These are phyloP conservation scores for Rhinopomastus cyanomelas DNA, from an alignment of 2,113 vertebrate species.

Conservation along the genomic window DNA sequence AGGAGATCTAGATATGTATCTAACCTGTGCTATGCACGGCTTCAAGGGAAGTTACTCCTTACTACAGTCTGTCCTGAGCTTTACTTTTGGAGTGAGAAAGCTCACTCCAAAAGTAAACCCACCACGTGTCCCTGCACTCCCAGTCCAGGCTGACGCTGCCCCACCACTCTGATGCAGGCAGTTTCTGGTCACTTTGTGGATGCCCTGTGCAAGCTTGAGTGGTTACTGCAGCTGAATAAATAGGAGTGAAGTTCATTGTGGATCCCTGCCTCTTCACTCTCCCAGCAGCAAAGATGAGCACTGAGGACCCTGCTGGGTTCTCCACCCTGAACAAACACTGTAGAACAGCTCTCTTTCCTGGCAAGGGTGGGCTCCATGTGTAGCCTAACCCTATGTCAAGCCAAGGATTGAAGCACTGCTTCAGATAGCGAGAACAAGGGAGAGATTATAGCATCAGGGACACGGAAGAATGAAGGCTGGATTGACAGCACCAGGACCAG, in stretches of 20 bases:
- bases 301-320: not conserved
- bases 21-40: not conserved
- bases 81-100: not conserved
- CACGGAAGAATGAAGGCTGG: not conserved
- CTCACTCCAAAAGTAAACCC: not conserved
- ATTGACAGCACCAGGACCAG: not conserved
- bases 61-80: not conserved
- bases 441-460: not conserved
- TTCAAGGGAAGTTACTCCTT: not conserved
- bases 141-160: not conserved
- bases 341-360: not conserved
- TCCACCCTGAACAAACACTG: constrained; percentile 13
- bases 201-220: not conserved
- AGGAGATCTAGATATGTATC: not conserved
- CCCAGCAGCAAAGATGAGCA: constrained; percentile 16
- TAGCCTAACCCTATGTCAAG: not conserved
- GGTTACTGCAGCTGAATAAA: constrained; percentile 59
- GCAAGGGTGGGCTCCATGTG: not conserved
- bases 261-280: not conserved
- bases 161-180: not conserved
- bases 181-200: not conserved
- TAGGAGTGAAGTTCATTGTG: not conserved
- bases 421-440: not conserved
- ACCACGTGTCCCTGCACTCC: rapidly evolving
- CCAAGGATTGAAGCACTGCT: not conserved